phyloP scores from a whole-genome alignment of 35 echinoderm and acorn worm genomes.

The Heliocidaris erythrogramma region DNA sequence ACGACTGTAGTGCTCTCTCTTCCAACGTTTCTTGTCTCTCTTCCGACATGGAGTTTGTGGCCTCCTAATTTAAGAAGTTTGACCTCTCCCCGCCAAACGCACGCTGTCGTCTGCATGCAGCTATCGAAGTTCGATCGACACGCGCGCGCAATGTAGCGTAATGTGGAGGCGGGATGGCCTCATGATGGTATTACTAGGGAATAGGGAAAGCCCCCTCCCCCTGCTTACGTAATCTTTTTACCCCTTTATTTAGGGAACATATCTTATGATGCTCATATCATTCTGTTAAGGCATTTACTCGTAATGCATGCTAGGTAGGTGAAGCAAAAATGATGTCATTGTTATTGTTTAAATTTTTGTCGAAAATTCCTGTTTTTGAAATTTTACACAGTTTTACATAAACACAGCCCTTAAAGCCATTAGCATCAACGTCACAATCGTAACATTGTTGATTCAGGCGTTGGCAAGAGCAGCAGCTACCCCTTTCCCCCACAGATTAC shows the following conservation, averaged over 20 bases:
- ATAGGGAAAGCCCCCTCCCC: neutral
- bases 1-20: neutral
- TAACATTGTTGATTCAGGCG: no score
- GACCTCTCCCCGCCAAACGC: constrained; percentile 9
- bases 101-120: neutral
- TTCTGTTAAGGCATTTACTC: no score
- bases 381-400: no score
- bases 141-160: neutral
- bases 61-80: neutral
- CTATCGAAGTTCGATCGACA: neutral
- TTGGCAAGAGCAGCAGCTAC: no score
- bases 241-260: neutral
- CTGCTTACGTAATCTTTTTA: neutral
- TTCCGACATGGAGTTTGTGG: constrained; percentile 9
- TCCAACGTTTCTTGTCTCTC: constrained; percentile 28
- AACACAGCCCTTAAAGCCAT: no score
- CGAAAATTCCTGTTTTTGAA: no score
- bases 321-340: no score
- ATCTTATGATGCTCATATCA: no score
- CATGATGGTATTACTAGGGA: neutral
- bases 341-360: no score
- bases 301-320: no score
- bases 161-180: neutral
- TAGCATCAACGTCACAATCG: no score
- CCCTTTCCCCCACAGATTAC: no score